These are phyloP conservation scores for Gortyna flavago DNA, from an alignment of 2,888 invertebrate genomes.

Conservation along the genomic window DNA sequence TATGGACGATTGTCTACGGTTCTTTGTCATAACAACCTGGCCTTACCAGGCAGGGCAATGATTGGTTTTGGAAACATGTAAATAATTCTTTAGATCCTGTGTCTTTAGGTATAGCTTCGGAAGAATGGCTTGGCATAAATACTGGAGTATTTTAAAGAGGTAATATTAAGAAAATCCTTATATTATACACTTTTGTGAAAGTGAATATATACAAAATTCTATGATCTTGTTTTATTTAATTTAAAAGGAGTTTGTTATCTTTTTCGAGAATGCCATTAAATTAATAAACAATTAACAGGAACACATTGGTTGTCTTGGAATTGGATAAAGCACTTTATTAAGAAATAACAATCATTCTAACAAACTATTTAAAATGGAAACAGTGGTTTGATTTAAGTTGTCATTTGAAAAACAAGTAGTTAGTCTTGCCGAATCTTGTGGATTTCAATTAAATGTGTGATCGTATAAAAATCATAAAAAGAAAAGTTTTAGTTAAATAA, in stretches of 20 bases:
- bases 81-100: conserved; percentile 11
- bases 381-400: conserved; percentile 5
- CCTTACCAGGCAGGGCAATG: conserved; percentile 46
- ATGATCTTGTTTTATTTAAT: conserved; percentile 13
- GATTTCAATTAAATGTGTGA: conserved; percentile 16
- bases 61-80: conserved; percentile 40
- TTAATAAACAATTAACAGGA: conserved; percentile 47
- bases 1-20: neutral
- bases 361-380: conserved; percentile 44
- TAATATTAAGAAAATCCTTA: conserved; percentile 41
- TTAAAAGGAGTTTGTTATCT: conserved; percentile 20
- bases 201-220: conserved; percentile 44
- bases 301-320: conserved; percentile 49
- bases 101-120: conserved; percentile 34
- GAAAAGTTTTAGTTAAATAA: conserved; percentile 6
- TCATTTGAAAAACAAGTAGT: conserved; percentile 24
- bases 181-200: conserved; percentile 17
- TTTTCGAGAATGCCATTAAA: conserved; percentile 33
- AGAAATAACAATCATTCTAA: conserved; percentile 38
- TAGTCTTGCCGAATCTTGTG: conserved; percentile 35
- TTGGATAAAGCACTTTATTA: conserved; percentile 44
- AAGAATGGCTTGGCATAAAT: conserved; percentile 52
- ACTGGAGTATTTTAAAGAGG: conserved; percentile 49
- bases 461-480: conserved; percentile 15
- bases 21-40: conserved; percentile 20